phyloP scores from a whole-genome alignment of 2,888 invertebrate genomes.

The Calameuta idolon region DNA sequence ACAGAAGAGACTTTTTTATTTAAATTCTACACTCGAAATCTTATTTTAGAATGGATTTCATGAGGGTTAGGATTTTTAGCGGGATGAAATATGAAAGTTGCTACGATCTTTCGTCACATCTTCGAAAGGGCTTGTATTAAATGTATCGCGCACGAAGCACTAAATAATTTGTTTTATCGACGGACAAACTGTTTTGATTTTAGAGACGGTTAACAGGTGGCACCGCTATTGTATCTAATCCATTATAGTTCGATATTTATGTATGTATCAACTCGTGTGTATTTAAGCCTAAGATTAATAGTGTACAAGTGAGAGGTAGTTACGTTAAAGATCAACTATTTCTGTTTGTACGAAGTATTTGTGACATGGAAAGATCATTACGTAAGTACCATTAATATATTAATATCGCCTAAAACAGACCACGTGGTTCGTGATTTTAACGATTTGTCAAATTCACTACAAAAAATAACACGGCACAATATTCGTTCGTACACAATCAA shows the following conservation, averaged over 20 bases:
- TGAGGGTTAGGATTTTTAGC: too few relatives aligned
- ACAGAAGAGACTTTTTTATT: background rate
- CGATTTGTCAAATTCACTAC: background rate
- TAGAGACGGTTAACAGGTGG: background rate
- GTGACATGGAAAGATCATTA: background rate
- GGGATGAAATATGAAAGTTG: too few relatives aligned
- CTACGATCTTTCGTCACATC: background rate
- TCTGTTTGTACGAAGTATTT: background rate
- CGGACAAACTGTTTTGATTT: background rate
- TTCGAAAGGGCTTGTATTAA: background rate
- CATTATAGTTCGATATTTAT: background rate
- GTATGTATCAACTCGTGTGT: background rate
- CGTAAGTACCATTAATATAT: slow-evolving; percentile 6
- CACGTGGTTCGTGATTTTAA: slow-evolving; percentile 2
- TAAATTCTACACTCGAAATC: background rate
- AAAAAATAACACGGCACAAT: background rate
- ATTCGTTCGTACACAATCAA: background rate
- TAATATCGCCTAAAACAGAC: background rate
- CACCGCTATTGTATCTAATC: background rate
- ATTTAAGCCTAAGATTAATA: background rate
- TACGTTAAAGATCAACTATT: background rate
- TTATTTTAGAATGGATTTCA: background rate
- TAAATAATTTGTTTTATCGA: background rate
- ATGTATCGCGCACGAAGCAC: background rate
- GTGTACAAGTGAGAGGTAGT: background rate